Base-by-base conservation (phyloP, 2,797 vertebrate species). In the Gephyroberyx darwinii region DNA sequence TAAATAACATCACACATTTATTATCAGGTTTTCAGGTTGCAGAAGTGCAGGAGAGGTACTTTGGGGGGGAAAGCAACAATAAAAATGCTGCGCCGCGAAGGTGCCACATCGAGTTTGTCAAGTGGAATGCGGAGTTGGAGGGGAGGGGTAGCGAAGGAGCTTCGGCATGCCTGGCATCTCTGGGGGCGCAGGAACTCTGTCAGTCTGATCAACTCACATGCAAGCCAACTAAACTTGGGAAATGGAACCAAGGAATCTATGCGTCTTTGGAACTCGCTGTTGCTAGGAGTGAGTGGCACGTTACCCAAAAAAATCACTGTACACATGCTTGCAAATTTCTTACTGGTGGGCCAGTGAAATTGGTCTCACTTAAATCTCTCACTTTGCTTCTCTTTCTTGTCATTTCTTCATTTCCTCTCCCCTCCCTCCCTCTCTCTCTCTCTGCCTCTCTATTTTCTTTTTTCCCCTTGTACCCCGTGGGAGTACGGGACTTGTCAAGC, bases 21-120 rank as follows among this genome's bases (percentile, higher is more conserved):
- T 68, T 63, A 52, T 8, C 14, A 31, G 47, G 57, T 9, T 47
- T 67, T 74, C 54, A 50, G 37, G 54, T 56, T 62, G 47, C 22
- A 16, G 30, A 54, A 63, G 70, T 74, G 57, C 50, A 50, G 55
- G 45, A 48, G 57, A 52, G 50, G 47, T 66, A 63, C 67, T 74
- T 65, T 48, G 5, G 59, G n/a, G 53, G 61, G 74, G 35, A n/a
- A 45, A 4, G 67, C 41, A 67, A 52, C 63, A 68, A 74, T 65
- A 37, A 78, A 84, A 83, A 69, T 73, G 67, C 68, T 56, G 78
- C 65, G 61, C 90, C 75, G 82, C 5, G 17, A 89, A 91, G 39
- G 57, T 91, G 93, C 92, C 94, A 93, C 71, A 90, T 90, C 81
- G 85, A 81, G 88, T 95, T 94, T 93, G 92, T 92, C 67, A 82